Evolutionary conservation across 2,888 invertebrate species (phyloP).

Genomic region (Diogma glabrata): DNA sequence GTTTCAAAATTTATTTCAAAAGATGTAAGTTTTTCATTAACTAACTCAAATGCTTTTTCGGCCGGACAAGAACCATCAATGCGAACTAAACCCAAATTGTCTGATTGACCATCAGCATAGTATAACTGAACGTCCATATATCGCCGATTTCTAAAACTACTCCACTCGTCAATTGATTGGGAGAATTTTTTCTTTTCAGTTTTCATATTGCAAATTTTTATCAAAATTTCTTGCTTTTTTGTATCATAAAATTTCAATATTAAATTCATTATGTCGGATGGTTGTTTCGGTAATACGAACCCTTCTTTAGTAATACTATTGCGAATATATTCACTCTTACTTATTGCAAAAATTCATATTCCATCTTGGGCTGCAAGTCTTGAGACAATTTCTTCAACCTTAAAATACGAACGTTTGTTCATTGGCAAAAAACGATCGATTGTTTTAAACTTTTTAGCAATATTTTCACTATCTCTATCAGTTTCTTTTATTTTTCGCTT

Average conservation of each 20-base stretch:
- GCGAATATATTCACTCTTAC: constrained; percentile 5
- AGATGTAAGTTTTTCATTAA: background rate
- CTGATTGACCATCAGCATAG: background rate
- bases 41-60: constrained; percentile 3
- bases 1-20: background rate
- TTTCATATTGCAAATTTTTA: background rate
- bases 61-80: constrained; percentile 10
- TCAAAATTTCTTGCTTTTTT: constrained; percentile 6
- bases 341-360: constrained; percentile 3
- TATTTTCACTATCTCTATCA: no score
- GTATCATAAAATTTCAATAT: background rate
- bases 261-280: constrained; percentile 2
- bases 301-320: background rate
- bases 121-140: constrained; percentile 11
- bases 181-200: constrained; percentile 6
- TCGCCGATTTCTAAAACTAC: constrained; percentile 8
- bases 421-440: no score
- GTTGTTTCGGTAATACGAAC: constrained; percentile 4
- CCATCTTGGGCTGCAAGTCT: constrained; percentile 6
- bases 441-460: no score
- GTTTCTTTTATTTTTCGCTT: no score
- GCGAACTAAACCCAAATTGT: constrained; percentile 9
- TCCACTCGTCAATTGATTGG: constrained; percentile 11
- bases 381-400: no score
- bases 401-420: no score